Percentiles rank a stretch among this genome's conserved stretches.
Conservation (phyloP, 2,797 vertebrate species). For the Hemitrygon akajei region DNA sequence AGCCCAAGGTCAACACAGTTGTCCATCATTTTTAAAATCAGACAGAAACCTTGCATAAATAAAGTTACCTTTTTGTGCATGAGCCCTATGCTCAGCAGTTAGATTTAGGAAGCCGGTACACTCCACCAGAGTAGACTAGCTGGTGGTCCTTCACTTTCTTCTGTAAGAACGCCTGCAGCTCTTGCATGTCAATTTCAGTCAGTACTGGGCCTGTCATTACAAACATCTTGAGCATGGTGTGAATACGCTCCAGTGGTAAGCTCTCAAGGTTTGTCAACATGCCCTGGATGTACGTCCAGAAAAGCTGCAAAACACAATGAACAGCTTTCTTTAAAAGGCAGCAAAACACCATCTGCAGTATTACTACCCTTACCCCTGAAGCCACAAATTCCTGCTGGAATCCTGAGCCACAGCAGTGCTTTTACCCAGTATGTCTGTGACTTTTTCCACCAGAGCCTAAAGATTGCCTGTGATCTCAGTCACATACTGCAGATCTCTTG, state of each 20-base stretch:
- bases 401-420: not conserved
- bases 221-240: conserved; percentile 96
- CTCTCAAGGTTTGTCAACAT: conserved; percentile 98
- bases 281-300: conserved; percentile 97
- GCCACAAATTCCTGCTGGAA: not conserved
- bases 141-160: conserved; percentile 90
- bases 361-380: not conserved
- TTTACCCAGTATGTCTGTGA: not conserved
- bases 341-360: not conserved
- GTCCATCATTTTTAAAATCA: not conserved
- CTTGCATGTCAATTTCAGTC: conserved; percentile 86
- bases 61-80: not conserved
- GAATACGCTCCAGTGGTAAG: conserved; percentile 90
- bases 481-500: not conserved
- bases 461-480: not conserved
- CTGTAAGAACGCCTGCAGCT: conserved; percentile 88
- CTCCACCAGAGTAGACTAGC: conserved; percentile 70
- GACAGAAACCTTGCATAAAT: not conserved
- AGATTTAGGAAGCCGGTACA: conserved; percentile 86
- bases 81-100: conserved; percentile 45
- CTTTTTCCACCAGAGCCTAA: not conserved
- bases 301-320: conserved; percentile 62
- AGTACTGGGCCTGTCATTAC: conserved; percentile 85
- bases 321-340: not conserved
- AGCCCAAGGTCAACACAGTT: not conserved